Conservation (phyloP, 2,888 invertebrate species). For the Eucera pruinosa region DNA sequence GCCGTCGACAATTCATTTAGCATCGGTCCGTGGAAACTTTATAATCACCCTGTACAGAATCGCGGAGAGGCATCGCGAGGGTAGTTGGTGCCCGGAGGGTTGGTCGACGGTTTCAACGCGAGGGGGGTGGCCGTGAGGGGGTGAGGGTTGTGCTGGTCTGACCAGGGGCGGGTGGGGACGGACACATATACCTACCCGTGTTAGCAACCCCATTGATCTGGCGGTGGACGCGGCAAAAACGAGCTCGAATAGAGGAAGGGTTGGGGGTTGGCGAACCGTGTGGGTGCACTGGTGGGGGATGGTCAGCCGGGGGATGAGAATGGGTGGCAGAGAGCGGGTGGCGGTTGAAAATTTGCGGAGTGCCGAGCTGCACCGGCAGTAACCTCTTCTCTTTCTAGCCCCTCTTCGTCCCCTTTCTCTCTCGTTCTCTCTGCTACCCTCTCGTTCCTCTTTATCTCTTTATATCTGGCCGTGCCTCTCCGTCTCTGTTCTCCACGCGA, state of each 20-base stretch:
- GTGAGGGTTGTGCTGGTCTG: slow-evolving; percentile 57
- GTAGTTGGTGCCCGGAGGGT: slow-evolving; percentile 51
- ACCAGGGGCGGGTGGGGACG: slow-evolving; percentile 71
- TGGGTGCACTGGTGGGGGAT: slow-evolving; percentile 34
- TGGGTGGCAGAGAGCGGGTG: slow-evolving; percentile 61
- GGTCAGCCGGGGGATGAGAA: slow-evolving; percentile 33
- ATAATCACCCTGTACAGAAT: slow-evolving; percentile 76
- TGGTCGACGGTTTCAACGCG: slow-evolving; percentile 53
- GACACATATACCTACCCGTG: slow-evolving; percentile 82
- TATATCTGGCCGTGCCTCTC: slow-evolving; percentile 47
- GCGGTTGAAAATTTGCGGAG: slow-evolving; percentile 82
- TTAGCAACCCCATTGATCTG: slow-evolving; percentile 84
- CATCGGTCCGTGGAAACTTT: slow-evolving; percentile 72
- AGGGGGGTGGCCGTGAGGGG: slow-evolving; percentile 6
- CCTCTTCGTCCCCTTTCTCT: slow-evolving; percentile 38
- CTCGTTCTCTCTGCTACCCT: slow-evolving; percentile 22
- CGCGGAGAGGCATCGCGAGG: slow-evolving; percentile 64
- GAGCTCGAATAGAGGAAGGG: slow-evolving; percentile 75
- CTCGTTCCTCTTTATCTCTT: slow-evolving; percentile 62
- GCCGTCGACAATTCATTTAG: slow-evolving; percentile 55
- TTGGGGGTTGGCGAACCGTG: slow-evolving; percentile 58
- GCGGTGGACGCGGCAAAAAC: slow-evolving; percentile 82
- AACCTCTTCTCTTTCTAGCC: slow-evolving; percentile 52
- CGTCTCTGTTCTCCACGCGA: slow-evolving; percentile 14
- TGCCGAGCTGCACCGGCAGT: slow-evolving; percentile 76